These are phyloP conservation scores for Epizoanthus fatuus DNA, from an alignment of 92 coral and sea anemone species.

Conservation along the genomic window DNA sequence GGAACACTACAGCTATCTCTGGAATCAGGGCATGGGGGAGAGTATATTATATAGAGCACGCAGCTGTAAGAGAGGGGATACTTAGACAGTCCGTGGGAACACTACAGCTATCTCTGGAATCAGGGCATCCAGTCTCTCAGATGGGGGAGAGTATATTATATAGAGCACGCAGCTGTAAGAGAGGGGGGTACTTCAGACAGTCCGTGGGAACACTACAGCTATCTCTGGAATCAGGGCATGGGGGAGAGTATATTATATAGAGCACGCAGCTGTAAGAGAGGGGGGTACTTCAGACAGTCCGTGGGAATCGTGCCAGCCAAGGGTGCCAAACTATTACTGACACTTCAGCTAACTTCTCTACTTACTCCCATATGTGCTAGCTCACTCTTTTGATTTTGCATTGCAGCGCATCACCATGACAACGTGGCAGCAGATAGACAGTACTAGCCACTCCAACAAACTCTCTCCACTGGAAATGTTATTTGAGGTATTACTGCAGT, in stretches of 20 bases:
- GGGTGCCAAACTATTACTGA: neutral
- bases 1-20: too few species aligned
- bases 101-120: too few species aligned
- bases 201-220: too few species aligned
- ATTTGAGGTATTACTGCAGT: slow-evolving; percentile 78
- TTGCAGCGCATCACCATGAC: slow-evolving; percentile 36
- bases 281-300: neutral
- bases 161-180: too few species aligned
- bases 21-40: too few species aligned
- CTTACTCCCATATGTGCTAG: too few species aligned
- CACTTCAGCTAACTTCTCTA: too few species aligned
- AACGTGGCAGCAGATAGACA: slow-evolving; percentile 80
- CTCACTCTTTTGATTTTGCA: neutral
- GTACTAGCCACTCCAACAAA: slow-evolving; percentile 49
- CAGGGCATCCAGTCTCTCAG: too few species aligned
- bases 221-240: too few species aligned
- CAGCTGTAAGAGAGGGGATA: slow-evolving; percentile 48
- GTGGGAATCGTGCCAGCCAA: neutral
- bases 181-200: neutral
- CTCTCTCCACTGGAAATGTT: slow-evolving; percentile 87
- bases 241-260: too few species aligned
- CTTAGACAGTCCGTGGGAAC: slow-evolving; percentile 61
- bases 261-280: neutral
- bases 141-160: too few species aligned
- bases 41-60: too few species aligned